Base-by-base conservation (phyloP, 2,888 invertebrate species). In the Pardosa pseudoannulata region DNA sequence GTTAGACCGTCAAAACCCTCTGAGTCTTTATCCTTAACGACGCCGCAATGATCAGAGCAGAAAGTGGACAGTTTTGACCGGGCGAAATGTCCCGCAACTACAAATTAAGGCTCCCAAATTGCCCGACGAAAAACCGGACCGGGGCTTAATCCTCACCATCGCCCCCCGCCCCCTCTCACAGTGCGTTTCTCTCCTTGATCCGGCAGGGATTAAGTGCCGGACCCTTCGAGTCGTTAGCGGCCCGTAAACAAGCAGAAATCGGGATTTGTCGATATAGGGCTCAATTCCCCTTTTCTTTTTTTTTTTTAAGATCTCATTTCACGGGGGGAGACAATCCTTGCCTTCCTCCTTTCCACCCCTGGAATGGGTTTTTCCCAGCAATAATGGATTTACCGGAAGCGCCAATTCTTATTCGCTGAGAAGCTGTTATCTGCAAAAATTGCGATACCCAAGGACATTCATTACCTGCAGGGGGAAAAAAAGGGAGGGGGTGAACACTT, bases 101-200 rank as follows among this genome's bases (percentile, higher is more conserved):
- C 82, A 56, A 82, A 82, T 82, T 82, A 82, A 82, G 71, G 82
- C 75, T 70, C 32, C 29, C 70, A 75, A n/a, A 82, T 82, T 67
- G 75, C 82, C 23, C 36, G 41, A 64, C 56, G 23, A n/a, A 56
- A 56, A 56, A 56, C 56, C 56, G 19, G 56, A 56, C 56, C n/a
- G n/a, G n/a, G 11, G 1, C 56, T 6, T 56, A 56, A 56, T 56
- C 56, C n/a, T n/a, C n/a, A n/a, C n/a, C n/a, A n/a, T n/a, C n/a
- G n/a, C n/a, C n/a, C 56, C 56, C 23, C 11, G n/a, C 23, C 36
- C 11, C 23, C 23, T 9, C 1, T n/a, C n/a, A n/a, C n/a, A n/a
- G n/a, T n/a, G n/a, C n/a, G n/a, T n/a, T 23, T 56, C 56, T 23
- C 56, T 6, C 5, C 23, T 23, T 56, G 23, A n/a, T 19, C 23